These are phyloP conservation scores for Melanotaenia pygmaea DNA, from an alignment of 2,797 vertebrate genomes.

Conservation along the genomic window DNA sequence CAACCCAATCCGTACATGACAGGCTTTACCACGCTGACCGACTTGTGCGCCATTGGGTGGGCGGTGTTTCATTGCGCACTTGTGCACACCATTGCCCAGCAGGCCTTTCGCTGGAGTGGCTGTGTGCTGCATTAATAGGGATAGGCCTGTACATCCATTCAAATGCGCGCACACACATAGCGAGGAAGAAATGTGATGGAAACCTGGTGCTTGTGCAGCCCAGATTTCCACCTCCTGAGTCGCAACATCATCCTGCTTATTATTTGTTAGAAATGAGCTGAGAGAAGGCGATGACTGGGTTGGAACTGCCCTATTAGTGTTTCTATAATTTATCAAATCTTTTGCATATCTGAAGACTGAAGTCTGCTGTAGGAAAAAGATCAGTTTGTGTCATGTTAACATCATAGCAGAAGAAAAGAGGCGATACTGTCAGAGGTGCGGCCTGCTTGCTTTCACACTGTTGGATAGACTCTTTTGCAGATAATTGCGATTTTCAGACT, in stretches of 20 bases:
- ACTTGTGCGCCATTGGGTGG: constrained; percentile 71
- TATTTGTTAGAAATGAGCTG: constrained; percentile 53
- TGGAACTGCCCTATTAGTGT: constrained; percentile 6
- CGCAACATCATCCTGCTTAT: constrained; percentile 60
- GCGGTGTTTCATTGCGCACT: constrained; percentile 76
- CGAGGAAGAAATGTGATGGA: constrained; percentile 27
- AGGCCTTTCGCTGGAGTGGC: constrained; percentile 51
- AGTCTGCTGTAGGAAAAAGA: neutral
- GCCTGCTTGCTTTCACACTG: neutral
- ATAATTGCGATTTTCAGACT: neutral
- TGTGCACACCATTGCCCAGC: constrained; percentile 61
- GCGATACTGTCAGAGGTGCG: neutral
- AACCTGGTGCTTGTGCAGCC: constrained; percentile 29
- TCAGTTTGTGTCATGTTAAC: constrained; percentile 4
- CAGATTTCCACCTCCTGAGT: constrained; percentile 23
- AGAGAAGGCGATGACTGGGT: neutral
- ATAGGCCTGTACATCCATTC: constrained; percentile 40
- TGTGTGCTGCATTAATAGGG: constrained; percentile 49
- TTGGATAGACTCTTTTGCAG: constrained; percentile 1
- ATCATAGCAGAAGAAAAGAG: neutral
- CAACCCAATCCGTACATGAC: constrained; percentile 51
- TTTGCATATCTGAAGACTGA: neutral
- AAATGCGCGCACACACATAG: constrained; percentile 14
- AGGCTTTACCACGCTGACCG: constrained; percentile 56
- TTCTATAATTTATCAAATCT: neutral